Conservation (phyloP, 1,140 invertebrate genomes). For the Apis cerana region DNA sequence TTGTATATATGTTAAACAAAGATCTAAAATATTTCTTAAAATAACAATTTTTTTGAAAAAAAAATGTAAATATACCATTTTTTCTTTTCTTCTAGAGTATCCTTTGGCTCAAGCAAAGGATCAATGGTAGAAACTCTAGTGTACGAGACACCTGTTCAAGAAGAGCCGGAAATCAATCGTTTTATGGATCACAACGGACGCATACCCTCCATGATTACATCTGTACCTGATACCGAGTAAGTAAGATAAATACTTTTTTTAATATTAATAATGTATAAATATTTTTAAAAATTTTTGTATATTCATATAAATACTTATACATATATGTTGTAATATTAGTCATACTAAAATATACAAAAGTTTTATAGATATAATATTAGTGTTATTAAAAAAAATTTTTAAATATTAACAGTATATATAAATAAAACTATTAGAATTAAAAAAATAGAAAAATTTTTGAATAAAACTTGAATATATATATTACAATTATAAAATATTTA, state of each 20-base stretch:
- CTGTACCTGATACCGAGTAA: conserved; percentile 80
- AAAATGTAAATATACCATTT: not conserved
- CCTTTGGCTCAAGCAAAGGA: conserved; percentile 95
- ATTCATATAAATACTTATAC: no score
- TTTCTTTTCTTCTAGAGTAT: conserved; percentile 85
- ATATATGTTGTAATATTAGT: no score
- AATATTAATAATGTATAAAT: no score
- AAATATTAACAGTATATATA: no score
- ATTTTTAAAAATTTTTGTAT: no score
- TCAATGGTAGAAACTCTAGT: conserved; percentile 97
- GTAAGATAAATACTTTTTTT: conserved; percentile 45
- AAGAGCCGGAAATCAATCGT: conserved; percentile 86
- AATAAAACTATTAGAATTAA: no score
- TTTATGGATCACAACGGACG: conserved; percentile 87
- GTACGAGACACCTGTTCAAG: conserved; percentile 90
- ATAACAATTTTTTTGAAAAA: not conserved
- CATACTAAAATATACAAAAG: no score
- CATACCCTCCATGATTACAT: conserved; percentile 76
- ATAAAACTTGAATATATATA: no score
- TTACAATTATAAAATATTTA: no score
- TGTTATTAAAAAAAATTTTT: no score
- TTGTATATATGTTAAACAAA: not conserved
- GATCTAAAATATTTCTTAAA: not conserved
- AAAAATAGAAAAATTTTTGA: no score
- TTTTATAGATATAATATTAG: no score